These are phyloP conservation scores for Apamea crenata DNA, from an alignment of 2,888 invertebrate species.

Conservation along the genomic window DNA sequence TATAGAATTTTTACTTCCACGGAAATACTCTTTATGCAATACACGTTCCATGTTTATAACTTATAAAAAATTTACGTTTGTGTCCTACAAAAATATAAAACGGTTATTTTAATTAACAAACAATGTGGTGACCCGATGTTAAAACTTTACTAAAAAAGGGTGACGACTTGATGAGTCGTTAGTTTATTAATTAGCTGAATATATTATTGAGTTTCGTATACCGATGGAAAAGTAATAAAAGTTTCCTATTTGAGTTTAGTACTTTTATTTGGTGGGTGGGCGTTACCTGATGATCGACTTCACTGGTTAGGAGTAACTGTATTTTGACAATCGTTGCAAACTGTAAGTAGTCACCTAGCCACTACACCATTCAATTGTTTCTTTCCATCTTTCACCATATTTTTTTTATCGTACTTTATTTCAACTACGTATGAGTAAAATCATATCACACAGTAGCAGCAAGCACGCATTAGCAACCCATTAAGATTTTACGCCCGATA, in stretches of 20 bases:
- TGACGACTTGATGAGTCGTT: slow-evolving; percentile 44
- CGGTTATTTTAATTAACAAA: slow-evolving; percentile 62
- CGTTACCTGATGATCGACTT: slow-evolving; percentile 5
- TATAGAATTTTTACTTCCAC: slow-evolving; percentile 22
- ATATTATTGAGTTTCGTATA: slow-evolving; percentile 45
- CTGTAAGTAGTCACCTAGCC: not conserved
- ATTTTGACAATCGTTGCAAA: not conserved
- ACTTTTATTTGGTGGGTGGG: slow-evolving; percentile 7
- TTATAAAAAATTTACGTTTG: slow-evolving; percentile 44
- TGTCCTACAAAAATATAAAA: slow-evolving; percentile 56
- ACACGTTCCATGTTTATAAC: slow-evolving; percentile 49
- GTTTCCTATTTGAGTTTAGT: slow-evolving; percentile 42
- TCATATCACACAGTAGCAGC: slow-evolving; percentile 6
- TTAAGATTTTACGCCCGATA: slow-evolving; percentile 35
- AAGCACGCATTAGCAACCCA: slow-evolving; percentile 4
- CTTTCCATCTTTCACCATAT: not conserved
- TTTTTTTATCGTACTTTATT: not conserved
- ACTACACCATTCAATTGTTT: not conserved
- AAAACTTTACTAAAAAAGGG: slow-evolving; percentile 51
- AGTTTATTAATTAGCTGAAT: slow-evolving; percentile 62
- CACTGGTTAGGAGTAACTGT: not conserved
- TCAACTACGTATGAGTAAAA: not conserved
- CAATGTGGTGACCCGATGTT: slow-evolving; percentile 54
- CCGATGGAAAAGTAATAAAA: slow-evolving; percentile 53
- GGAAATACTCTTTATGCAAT: slow-evolving; percentile 45